Conservation (phyloP, 2,797 vertebrate genomes). For the Halcyon smyrnensis region DNA sequence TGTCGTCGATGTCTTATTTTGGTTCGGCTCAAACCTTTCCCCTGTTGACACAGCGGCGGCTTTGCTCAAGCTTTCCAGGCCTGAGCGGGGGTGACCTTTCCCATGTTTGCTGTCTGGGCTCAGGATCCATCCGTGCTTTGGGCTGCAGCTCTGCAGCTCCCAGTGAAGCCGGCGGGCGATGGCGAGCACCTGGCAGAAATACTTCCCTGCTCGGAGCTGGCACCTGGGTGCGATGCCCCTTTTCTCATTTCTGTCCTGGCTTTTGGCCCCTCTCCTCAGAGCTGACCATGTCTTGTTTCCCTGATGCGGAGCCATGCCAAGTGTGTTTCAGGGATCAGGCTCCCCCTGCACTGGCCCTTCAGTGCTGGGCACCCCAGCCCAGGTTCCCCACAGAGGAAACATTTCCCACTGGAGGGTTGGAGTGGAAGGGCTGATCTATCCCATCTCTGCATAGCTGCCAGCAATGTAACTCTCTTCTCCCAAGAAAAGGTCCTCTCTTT, state of each 20-base stretch:
- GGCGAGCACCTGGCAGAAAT: background rate
- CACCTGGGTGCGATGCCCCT: background rate
- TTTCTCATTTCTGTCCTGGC: background rate
- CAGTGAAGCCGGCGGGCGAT: accelerated
- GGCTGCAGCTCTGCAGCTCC: background rate
- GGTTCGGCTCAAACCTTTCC: background rate
- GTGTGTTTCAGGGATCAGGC: accelerated
- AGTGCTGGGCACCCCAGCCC: background rate
- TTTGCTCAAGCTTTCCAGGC: background rate
- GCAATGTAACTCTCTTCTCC: background rate
- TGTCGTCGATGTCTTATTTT: background rate
- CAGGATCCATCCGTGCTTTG: background rate
- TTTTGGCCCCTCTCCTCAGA: background rate
- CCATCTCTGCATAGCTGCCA: background rate
- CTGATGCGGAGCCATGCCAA: accelerated
- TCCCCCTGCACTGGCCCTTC: accelerated
- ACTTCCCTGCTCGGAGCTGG: background rate
- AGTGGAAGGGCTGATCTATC: background rate
- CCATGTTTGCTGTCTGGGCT: constrained; percentile 32
- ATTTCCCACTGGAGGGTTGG: background rate
- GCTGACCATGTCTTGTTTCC: accelerated
- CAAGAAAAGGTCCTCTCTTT: background rate
- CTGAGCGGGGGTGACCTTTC: constrained; percentile 50
- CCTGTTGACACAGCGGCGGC: background rate
- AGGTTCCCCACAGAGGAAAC: accelerated